Conservation (phyloP, 2,113 vertebrate genomes). For the Sphaerodactylus townsendi region DNA sequence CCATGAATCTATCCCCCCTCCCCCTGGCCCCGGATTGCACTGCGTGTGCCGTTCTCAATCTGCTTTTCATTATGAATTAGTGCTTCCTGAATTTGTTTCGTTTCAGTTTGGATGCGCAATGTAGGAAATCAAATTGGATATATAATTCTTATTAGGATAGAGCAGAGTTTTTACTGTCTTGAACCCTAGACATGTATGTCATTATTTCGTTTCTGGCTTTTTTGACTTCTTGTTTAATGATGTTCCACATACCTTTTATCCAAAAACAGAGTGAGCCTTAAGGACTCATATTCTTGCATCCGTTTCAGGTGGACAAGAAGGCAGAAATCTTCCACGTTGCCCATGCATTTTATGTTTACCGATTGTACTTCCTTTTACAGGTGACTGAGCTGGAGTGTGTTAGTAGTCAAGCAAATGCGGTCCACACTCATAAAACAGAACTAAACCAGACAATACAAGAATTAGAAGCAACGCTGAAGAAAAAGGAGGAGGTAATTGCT, state of each 20-base stretch:
- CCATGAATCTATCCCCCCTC: no score
- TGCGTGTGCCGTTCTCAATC: no score
- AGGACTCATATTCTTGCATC: neutral
- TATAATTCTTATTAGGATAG: no score
- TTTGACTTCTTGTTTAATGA: neutral
- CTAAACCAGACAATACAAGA: slow-evolving; percentile 98
- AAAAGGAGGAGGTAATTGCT: slow-evolving; percentile 90
- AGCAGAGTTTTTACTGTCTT: no score
- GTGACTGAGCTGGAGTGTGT: slow-evolving; percentile 97
- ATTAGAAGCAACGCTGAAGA: slow-evolving; percentile 87
- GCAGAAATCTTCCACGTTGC: slow-evolving; percentile 8
- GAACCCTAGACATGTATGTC: no score
- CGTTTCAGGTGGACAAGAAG: neutral
- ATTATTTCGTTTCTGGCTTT: no score
- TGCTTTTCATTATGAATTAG: no score
- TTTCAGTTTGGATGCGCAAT: no score
- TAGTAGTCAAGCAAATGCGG: slow-evolving; percentile 93
- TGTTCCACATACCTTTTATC: neutral
- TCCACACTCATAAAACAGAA: slow-evolving; percentile 96
- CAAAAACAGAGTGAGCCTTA: neutral
- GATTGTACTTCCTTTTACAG: slow-evolving; percentile 70
- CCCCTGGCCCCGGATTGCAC: no score
- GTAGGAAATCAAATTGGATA: no score
- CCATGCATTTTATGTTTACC: slow-evolving; percentile 27
- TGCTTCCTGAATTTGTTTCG: no score